phyloP scores from a whole-genome alignment of 2,797 vertebrate species.

The Eulemur albifrons region DNA sequence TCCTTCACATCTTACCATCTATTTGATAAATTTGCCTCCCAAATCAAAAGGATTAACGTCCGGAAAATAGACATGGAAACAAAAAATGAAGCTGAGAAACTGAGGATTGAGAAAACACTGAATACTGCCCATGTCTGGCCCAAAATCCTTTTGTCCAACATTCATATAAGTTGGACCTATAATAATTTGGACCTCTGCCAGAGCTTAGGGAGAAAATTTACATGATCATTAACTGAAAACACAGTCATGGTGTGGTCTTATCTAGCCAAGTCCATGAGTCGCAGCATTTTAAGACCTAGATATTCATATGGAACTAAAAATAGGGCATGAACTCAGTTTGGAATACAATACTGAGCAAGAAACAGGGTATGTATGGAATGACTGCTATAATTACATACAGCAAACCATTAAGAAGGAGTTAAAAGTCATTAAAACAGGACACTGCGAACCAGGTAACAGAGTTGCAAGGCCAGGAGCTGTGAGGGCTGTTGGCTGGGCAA shows the following conservation, averaged over 20 bases:
- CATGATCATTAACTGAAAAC: constrained; percentile 1
- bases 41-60: background rate
- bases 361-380: background rate
- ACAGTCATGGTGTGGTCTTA: background rate
- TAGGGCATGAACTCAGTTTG: background rate
- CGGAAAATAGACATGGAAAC: constrained; percentile 20
- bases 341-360: background rate
- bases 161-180: background rate
- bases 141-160: background rate
- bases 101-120: background rate
- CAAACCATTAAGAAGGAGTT: background rate
- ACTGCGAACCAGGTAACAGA: background rate
- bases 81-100: constrained; percentile 10
- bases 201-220: background rate
- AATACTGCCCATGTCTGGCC: background rate
- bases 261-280: background rate
- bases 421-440: background rate
- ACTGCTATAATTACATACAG: background rate
- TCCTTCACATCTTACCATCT: background rate
- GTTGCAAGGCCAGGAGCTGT: background rate
- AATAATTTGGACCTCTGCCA: background rate
- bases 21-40: background rate
- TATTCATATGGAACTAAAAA: background rate
- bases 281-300: background rate
- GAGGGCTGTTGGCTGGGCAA: background rate